A percentile compares a stretch with the other conserved stretches of the same genome.
These are phyloP conservation scores for Indicator indicator DNA, from an alignment of 2,113 vertebrate species.

Conservation along the genomic window DNA sequence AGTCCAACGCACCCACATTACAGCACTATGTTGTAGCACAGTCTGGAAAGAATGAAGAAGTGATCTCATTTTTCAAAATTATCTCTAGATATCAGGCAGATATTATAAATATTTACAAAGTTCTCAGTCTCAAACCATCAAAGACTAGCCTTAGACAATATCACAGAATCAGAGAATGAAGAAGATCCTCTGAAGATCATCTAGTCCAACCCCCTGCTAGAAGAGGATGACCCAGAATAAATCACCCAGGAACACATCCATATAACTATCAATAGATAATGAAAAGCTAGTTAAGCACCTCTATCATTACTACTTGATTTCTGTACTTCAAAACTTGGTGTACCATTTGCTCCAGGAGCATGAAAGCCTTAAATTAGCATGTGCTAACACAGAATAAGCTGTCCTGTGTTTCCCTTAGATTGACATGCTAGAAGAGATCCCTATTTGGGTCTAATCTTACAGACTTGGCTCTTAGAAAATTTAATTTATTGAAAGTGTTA, in stretches of 20 bases:
- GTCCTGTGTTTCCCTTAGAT: background rate
- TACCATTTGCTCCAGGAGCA: background rate
- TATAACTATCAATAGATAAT: background rate
- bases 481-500: background rate
- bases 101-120: background rate
- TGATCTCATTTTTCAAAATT: background rate
- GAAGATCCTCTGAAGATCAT: too few species aligned
- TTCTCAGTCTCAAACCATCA: background rate
- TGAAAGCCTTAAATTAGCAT: background rate
- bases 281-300: background rate
- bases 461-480: background rate
- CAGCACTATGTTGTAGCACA: background rate
- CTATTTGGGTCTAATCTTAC: background rate
- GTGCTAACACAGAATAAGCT: background rate
- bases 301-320: background rate
- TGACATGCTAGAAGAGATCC: background rate
- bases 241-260: too few species aligned
- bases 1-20: background rate
- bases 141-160: background rate
- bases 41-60: background rate
- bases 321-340: background rate
- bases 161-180: too few species aligned
- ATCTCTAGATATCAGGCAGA: background rate
- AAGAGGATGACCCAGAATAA: too few species aligned
- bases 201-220: too few species aligned